These are phyloP conservation scores for Holacanthus passer DNA, from an alignment of 2,113 vertebrate species.

Conservation along the genomic window DNA sequence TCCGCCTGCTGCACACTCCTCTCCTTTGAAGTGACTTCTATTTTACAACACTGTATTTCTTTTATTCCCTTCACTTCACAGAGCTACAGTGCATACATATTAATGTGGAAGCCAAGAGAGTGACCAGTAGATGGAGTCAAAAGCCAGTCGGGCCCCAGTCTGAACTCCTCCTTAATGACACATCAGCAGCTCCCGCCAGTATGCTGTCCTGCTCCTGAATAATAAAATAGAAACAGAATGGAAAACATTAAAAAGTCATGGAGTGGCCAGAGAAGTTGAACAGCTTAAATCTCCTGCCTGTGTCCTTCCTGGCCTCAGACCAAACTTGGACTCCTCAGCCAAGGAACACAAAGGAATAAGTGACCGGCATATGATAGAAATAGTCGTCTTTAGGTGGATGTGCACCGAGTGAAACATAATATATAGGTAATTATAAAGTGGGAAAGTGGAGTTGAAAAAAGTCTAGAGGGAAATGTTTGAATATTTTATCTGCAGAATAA, in stretches of 20 bases:
- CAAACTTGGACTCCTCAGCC: neutral
- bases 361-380: neutral
- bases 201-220: slow-evolving; percentile 44
- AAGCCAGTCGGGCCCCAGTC: slow-evolving; percentile 34
- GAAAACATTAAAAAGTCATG: slow-evolving; percentile 54
- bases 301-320: slow-evolving; percentile 18
- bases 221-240: slow-evolving; percentile 41
- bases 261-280: slow-evolving; percentile 32
- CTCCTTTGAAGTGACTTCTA: slow-evolving; percentile 46
- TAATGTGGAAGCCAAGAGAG: slow-evolving; percentile 20
- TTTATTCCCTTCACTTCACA: slow-evolving; percentile 24
- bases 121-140: slow-evolving; percentile 75
- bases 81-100: slow-evolving; percentile 6
- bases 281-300: neutral
- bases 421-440: neutral
- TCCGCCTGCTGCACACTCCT: slow-evolving; percentile 10
- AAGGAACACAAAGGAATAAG: too few relatives aligned
- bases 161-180: slow-evolving; percentile 23
- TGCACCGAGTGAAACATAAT: neutral
- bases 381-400: neutral
- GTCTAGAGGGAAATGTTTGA: neutral
- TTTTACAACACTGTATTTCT: slow-evolving; percentile 26
- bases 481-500: slow-evolving; percentile 24
- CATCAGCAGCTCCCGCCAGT: slow-evolving; percentile 6
- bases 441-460: neutral